Evolutionary conservation across 1,140 invertebrate species (phyloP).

Genomic region (Agrypnia vestita): DNA sequence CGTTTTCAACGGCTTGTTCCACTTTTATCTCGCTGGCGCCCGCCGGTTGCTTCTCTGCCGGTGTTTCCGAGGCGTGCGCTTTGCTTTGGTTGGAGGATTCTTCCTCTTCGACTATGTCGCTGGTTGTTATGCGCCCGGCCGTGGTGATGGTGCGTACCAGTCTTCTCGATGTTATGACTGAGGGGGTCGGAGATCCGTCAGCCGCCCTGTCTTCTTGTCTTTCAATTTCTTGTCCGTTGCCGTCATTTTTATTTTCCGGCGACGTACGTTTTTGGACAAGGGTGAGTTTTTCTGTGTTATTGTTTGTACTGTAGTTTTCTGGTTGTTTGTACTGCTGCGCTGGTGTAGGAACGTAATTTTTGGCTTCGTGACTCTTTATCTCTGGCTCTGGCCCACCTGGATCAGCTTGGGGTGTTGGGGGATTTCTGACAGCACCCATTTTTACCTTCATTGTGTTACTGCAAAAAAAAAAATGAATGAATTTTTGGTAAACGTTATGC

Average conservation of each 20-base stretch:
- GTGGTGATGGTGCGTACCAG: conserved; percentile 76
- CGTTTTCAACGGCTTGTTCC: neutral
- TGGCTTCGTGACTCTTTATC: neutral
- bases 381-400: conserved; percentile 1
- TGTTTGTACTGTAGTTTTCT: conserved; percentile 45
- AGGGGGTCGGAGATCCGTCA: conserved; percentile 53
- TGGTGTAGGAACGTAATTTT: conserved; percentile 12
- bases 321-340: conserved; percentile 14
- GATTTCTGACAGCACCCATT: conserved; percentile 45
- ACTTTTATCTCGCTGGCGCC: conserved; percentile 38
- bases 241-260: neutral
- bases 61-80: conserved; percentile 27
- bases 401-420: conserved; percentile 20
- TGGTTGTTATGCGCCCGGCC: conserved; percentile 75
- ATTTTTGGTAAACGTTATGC: no score
- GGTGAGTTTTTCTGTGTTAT: neutral
- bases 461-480: conserved; percentile 31
- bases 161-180: conserved; percentile 74
- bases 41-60: conserved; percentile 21
- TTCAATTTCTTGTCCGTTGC: neutral
- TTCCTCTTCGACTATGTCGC: conserved; percentile 65
- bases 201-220: conserved; percentile 23
- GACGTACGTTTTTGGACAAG: neutral
- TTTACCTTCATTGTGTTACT: conserved; percentile 57
- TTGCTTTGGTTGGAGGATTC: conserved; percentile 44